Evolutionary conservation across 2,888 invertebrate genomes (phyloP).

Genomic region (Teleiodes luculella): DNA sequence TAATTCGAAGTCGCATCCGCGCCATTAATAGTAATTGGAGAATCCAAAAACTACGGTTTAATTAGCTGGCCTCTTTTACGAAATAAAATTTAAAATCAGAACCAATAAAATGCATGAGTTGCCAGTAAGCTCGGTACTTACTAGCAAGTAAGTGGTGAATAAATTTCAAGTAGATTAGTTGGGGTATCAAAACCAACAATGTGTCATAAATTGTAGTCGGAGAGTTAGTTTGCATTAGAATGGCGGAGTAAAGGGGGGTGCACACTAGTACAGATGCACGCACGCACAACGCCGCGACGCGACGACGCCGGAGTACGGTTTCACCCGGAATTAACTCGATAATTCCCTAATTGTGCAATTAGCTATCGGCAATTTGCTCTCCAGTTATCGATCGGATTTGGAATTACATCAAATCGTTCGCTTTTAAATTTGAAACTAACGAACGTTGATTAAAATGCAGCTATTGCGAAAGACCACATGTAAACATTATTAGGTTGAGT

Average conservation of each 20-base stretch:
- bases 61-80: too few species aligned
- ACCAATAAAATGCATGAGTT: not conserved
- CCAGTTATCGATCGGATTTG: constrained; percentile 47
- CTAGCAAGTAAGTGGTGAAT: not conserved
- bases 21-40: constrained; percentile 31
- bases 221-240: constrained; percentile 67
- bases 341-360: constrained; percentile 74
- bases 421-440: constrained; percentile 1
- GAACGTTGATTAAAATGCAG: too few species aligned
- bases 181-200: constrained; percentile 48
- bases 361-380: constrained; percentile 63
- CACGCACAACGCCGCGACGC: constrained; percentile 5
- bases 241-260: constrained; percentile 33
- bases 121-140: not conserved
- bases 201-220: constrained; percentile 55
- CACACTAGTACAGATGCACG: not conserved
- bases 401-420: constrained; percentile 20
- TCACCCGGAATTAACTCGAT: constrained; percentile 73
- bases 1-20: constrained; percentile 54
- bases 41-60: too few species aligned
- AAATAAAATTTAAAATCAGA: not conserved
- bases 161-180: constrained; percentile 8
- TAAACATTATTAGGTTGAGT: not conserved
- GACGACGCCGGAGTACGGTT: constrained; percentile 49
- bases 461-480: too few species aligned